phyloP scores from a whole-genome alignment of 1,140 invertebrate species.

The Drosophila littoralis region DNA sequence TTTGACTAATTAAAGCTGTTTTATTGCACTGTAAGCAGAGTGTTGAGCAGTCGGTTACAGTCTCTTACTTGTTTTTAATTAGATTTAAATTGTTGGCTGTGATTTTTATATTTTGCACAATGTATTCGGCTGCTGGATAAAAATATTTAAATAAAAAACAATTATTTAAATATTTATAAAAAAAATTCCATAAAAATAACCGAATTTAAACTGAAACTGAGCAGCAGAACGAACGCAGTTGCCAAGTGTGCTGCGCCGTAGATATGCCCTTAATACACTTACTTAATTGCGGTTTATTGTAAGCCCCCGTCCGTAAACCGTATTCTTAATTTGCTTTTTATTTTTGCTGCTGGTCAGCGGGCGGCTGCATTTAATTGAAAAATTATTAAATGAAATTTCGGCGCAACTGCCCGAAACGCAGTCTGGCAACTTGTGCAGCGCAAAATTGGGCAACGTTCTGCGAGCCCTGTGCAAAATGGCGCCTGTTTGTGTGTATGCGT shows the following conservation, averaged over 20 bases:
- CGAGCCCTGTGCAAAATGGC: neutral
- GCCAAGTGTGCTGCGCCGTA: neutral
- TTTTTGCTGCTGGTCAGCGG: slow-evolving; percentile 45
- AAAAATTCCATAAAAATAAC: neutral
- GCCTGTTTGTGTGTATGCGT: neutral
- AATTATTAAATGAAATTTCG: slow-evolving; percentile 80
- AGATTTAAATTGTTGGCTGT: slow-evolving; percentile 3
- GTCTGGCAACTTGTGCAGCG: slow-evolving; percentile 52
- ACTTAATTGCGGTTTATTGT: slow-evolving; percentile 55
- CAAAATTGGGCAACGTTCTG: slow-evolving; percentile 58
- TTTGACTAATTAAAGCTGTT: no score
- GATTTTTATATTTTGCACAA: neutral
- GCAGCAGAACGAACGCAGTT: neutral
- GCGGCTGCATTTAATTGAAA: slow-evolving; percentile 80
- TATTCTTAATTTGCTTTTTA: slow-evolving; percentile 22
- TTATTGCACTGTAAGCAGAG: no score
- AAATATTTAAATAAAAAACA: neutral
- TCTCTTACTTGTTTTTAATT: neutral
- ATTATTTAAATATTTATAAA: neutral
- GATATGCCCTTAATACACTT: slow-evolving; percentile 24
- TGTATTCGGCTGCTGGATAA: neutral
- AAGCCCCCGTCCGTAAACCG: slow-evolving; percentile 27
- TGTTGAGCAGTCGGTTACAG: neutral
- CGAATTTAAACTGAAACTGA: neutral
- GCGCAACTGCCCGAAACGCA: slow-evolving; percentile 22